phyloP scores from a whole-genome alignment of 2,113 vertebrate species.

The Spea bombifrons region DNA sequence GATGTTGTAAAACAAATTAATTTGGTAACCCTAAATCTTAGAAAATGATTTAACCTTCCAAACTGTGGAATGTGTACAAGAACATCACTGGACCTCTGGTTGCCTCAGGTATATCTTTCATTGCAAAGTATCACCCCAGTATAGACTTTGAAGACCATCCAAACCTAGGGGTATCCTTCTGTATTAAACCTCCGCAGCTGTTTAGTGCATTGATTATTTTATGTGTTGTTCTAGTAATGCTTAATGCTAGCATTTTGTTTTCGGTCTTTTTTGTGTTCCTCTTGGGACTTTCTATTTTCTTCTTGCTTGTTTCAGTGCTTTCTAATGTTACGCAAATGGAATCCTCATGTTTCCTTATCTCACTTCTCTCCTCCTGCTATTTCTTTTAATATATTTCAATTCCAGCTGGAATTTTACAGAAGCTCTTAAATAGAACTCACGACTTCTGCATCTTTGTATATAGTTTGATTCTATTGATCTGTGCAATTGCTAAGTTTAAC shows the following conservation, averaged over 20 bases:
- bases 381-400: conserved; percentile 32
- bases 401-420: conserved; percentile 39
- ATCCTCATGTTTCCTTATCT: conserved; percentile 43
- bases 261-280: background rate
- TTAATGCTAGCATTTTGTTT: conserved; percentile 37
- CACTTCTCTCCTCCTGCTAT: conserved; percentile 27
- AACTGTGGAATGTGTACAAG: background rate
- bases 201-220: conserved; percentile 45
- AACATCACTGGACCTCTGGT: background rate
- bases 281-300: conserved; percentile 19
- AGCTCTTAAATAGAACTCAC: conserved; percentile 37
- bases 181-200: conserved; percentile 21
- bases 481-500: background rate
- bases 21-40: background rate
- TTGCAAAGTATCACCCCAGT: background rate
- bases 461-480: conserved; percentile 6
- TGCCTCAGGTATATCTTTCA: background rate
- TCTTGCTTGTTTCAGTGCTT: conserved; percentile 37
- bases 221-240: conserved; percentile 40
- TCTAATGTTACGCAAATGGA: conserved; percentile 48
- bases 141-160: conserved; percentile 21
- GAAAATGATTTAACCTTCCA: too few relatives aligned
- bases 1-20: background rate
- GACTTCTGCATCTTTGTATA: conserved; percentile 18
- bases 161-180: conserved; percentile 29